phyloP scores from a whole-genome alignment of 2,113 vertebrate species.

The Oxyura jamaicensis region DNA sequence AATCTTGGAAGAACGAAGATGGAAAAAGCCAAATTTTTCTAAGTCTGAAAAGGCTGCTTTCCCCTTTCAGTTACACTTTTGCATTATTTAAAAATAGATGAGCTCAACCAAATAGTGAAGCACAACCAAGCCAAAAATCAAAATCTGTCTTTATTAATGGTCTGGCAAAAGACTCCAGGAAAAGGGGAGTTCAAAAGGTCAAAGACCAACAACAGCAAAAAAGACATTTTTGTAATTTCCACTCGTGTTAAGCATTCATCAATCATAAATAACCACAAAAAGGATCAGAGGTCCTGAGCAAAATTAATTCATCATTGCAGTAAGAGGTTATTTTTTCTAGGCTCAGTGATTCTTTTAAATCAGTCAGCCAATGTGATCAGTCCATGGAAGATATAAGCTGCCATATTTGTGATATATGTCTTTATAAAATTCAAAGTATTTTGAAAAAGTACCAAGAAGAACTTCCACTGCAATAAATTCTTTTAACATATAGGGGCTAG shows the following conservation, averaged over 20 bases:
- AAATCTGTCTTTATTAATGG: not conserved
- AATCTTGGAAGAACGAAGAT: not conserved
- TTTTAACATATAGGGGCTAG: not conserved
- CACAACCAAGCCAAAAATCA: not conserved
- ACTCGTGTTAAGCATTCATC: not conserved
- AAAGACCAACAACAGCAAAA: not conserved
- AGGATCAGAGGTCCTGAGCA: not conserved
- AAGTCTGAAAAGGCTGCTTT: not conserved
- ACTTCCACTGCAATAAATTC: not conserved
- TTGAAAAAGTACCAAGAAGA: not conserved
- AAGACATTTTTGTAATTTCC: not conserved
- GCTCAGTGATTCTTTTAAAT: not conserved
- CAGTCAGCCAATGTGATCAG: not conserved
- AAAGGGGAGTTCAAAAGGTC: not conserved
- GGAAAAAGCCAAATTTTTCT: not conserved
- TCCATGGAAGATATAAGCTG: not conserved
- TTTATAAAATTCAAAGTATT: conserved; percentile 16
- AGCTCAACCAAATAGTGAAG: not conserved
- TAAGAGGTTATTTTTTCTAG: not conserved
- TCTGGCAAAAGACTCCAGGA: not conserved
- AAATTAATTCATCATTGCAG: not conserved
- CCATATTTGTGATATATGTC: not conserved
- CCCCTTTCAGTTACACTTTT: not conserved
- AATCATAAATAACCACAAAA: conserved; percentile 14
- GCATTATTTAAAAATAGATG: not conserved